phyloP scores from a whole-genome alignment of 2,797 vertebrate species.

The Sternotherus odoratus region DNA sequence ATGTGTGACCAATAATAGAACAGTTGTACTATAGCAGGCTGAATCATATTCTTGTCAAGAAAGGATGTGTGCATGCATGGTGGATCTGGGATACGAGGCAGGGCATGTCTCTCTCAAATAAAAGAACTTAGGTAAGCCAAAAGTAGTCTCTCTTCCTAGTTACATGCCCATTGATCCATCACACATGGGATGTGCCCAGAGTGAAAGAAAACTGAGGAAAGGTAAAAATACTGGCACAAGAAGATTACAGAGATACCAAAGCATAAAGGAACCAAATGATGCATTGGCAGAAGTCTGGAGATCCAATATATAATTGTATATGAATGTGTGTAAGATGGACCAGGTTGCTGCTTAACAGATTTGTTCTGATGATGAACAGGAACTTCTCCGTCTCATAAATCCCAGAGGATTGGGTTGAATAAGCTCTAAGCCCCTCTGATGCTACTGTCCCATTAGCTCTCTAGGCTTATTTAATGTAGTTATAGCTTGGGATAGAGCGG shows the following conservation, averaged over 20 bases:
- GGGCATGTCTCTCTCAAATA: neutral
- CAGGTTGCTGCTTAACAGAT: neutral
- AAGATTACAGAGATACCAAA: neutral
- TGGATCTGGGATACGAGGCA: neutral
- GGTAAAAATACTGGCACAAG: neutral
- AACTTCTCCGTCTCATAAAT: neutral
- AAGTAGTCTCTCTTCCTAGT: slow-evolving; percentile 4
- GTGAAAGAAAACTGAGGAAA: neutral
- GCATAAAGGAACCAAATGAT: neutral
- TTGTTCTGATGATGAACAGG: neutral
- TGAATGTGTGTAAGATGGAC: neutral
- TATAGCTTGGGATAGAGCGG: neutral
- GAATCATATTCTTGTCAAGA: neutral
- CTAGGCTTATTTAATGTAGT: neutral
- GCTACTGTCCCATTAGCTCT: neutral
- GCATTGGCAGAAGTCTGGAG: neutral
- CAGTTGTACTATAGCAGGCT: neutral
- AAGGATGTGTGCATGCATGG: neutral
- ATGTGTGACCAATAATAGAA: neutral
- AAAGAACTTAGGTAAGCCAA: neutral
- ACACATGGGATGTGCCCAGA: neutral
- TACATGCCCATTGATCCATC: neutral
- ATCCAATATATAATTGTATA: neutral
- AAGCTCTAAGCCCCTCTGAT: neutral
- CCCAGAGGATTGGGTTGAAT: neutral